Evolutionary conservation across 2,113 vertebrate species (phyloP).

Genomic region (Megalops atlanticus): DNA sequence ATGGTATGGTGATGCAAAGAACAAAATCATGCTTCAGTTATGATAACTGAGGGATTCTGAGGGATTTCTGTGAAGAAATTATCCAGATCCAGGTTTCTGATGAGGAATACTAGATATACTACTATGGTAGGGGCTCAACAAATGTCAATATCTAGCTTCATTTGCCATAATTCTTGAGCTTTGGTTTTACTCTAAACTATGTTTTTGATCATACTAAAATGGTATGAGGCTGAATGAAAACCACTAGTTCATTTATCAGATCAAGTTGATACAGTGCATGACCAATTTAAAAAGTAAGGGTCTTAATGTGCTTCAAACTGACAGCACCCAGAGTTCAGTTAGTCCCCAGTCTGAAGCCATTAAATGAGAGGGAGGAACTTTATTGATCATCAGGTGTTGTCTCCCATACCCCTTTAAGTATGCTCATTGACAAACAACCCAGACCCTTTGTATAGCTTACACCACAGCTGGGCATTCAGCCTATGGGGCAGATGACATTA

Average conservation of each 20-base stretch:
- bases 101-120: too few relatives aligned
- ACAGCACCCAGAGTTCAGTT: conserved; percentile 23
- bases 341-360: conserved; percentile 24
- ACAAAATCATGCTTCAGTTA: too few relatives aligned
- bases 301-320: conserved; percentile 15
- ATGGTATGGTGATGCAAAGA: too few relatives aligned
- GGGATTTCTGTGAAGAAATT: too few relatives aligned
- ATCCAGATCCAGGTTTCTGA: too few relatives aligned
- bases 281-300: neutral
- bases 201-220: too few relatives aligned
- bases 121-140: too few relatives aligned
- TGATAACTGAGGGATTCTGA: too few relatives aligned
- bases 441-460: conserved; percentile 12
- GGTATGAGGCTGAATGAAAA: too few relatives aligned
- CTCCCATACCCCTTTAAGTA: conserved; percentile 25
- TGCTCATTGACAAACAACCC: conserved; percentile 25
- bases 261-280: neutral
- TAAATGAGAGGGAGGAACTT: conserved; percentile 24
- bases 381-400: conserved; percentile 27
- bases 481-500: neutral
- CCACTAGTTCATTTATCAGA: neutral
- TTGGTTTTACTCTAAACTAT: too few relatives aligned
- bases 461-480: neutral
- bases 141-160: too few relatives aligned
- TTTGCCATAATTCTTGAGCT: too few relatives aligned